Evolutionary conservation across 2,797 vertebrate species (phyloP).

Genomic region (Crocodylus rhombifer): DNA sequence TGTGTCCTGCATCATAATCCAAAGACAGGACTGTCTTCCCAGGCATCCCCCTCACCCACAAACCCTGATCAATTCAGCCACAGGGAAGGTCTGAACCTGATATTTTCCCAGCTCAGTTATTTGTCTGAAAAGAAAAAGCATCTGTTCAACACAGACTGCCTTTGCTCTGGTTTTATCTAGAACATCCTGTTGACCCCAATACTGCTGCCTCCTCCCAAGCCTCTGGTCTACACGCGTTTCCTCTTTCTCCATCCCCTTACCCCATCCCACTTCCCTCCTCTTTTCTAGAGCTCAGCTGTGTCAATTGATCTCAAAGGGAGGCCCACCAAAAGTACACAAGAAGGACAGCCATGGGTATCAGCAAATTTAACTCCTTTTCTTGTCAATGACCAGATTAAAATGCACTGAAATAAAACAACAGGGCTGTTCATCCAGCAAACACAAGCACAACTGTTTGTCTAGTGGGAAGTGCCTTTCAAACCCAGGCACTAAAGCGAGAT

Average conservation of each 20-base stretch:
- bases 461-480: slow-evolving; percentile 64
- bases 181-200: slow-evolving; percentile 31
- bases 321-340: background rate
- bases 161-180: background rate
- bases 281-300: background rate
- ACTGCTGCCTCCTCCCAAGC: background rate
- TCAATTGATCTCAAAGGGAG: rapidly evolving
- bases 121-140: rapidly evolving
- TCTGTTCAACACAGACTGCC: background rate
- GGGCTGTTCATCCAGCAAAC: slow-evolving; percentile 59
- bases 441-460: slow-evolving; percentile 68
- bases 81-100: slow-evolving; percentile 21
- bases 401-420: slow-evolving; percentile 20
- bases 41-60: background rate
- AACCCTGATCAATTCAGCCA: background rate
- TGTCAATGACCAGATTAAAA: slow-evolving; percentile 43
- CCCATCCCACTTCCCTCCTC: background rate
- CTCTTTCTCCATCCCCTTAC: slow-evolving; percentile 7
- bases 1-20: background rate
- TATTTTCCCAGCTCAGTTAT: slow-evolving; percentile 37
- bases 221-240: slow-evolving; percentile 2
- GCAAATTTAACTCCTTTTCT: slow-evolving; percentile 49
- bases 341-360: background rate
- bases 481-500: slow-evolving; percentile 27
- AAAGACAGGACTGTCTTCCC: background rate